Evolutionary conservation across 2,888 invertebrate species (phyloP).

Genomic region (Scaptomyza reducta): DNA sequence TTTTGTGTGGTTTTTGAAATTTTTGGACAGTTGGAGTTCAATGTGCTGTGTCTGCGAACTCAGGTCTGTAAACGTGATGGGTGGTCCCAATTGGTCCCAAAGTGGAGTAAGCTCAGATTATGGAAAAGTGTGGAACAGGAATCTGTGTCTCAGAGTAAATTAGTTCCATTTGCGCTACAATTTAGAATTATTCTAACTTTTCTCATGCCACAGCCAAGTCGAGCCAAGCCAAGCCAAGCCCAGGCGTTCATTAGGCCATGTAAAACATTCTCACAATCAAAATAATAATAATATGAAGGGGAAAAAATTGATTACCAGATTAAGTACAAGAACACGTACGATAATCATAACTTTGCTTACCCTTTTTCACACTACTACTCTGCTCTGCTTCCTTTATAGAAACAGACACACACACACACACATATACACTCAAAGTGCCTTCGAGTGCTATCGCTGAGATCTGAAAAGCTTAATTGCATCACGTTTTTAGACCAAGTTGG

Average conservation of each 20-base stretch:
- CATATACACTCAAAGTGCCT: conserved; percentile 39
- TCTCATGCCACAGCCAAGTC: conserved; percentile 38
- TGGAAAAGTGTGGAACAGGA: conserved; percentile 1
- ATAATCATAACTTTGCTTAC: conserved; percentile 73
- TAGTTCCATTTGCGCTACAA: conserved; percentile 31
- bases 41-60: conserved; percentile 34
- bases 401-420: conserved; percentile 8
- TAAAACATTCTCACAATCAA: conserved; percentile 64
- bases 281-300: conserved; percentile 44
- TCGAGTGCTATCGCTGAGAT: conserved; percentile 46
- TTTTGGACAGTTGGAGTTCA: conserved; percentile 59
- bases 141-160: conserved; percentile 23
- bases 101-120: conserved; percentile 37
- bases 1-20: conserved; percentile 35
- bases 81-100: conserved; percentile 39
- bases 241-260: conserved; percentile 46
- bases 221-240: not conserved
- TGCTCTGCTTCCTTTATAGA: conserved; percentile 16
- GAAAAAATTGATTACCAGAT: conserved; percentile 72
- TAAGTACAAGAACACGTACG: conserved; percentile 70
- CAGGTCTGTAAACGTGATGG: conserved; percentile 28
- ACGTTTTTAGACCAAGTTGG: conserved; percentile 75
- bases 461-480: conserved; percentile 76
- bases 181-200: conserved; percentile 47
- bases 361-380: conserved; percentile 68